Base-by-base conservation (phyloP, 1,140 invertebrate species). In the Parapsyche elsis region DNA sequence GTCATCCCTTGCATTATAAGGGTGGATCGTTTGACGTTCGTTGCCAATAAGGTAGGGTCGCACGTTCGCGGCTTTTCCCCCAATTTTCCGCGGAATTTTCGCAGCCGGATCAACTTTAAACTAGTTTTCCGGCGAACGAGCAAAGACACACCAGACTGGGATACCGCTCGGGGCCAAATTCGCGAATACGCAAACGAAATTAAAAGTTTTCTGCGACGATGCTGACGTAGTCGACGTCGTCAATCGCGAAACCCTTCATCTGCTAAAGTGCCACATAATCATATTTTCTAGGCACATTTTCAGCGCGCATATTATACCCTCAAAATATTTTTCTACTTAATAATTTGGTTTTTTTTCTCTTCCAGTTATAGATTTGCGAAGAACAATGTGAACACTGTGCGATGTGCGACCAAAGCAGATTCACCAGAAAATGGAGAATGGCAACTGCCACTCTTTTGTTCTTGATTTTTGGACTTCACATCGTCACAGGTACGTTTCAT, bases 371-470 rank as follows among this genome's bases (percentile, higher is more conserved):
- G 64, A 12, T 67, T 30, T 24, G 5, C 64, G 9, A n/a, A 67
- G 24, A 67, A 67, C 1, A 26, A 67, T 67, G 64, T 67, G 64
- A 67, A 26, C 23, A 67, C 23, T 67, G 64, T 67, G 64, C 9
- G 24, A 67, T 67, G 64, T 67, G 14, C 64, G n/a, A 24, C 64
- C 24, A 26, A 67, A 26, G 57, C 10, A 21, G 5, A 61, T 19
- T 61, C 57, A 21, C 21, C 57, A 21, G 24, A 67, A 67, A 67
- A 67, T 67, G 64, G 64, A 67, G 64, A 67, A 23, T 23, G 64
- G 64, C 64, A 26, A 14, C 23, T 67, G 64, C 23, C 10, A 16
- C 49, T n/a, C 24, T 67, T 14, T 14, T 67, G 23, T 67, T 12
- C 24, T 23, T 67, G 24, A 23, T 67, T 21, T 30, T 23, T 9